Conservation (phyloP, 2,888 invertebrate genomes). For the Chouioia cunea region DNA sequence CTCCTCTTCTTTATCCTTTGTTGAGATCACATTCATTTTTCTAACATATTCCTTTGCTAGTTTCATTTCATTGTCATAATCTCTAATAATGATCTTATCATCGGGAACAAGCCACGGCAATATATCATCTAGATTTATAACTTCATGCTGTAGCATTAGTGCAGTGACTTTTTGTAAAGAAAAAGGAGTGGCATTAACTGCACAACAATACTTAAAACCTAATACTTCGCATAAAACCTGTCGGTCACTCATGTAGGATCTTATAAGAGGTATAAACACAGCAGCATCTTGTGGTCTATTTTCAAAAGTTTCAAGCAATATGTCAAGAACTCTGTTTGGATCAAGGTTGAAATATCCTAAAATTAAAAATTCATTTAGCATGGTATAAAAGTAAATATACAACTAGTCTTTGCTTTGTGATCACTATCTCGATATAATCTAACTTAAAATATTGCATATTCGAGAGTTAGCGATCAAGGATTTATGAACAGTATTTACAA, state of each 20-base stretch:
- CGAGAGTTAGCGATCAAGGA: too few relatives aligned
- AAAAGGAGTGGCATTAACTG: constrained; percentile 77
- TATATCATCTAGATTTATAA: constrained; percentile 89
- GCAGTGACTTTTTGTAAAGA: constrained; percentile 92
- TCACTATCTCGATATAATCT: background rate
- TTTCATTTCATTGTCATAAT: constrained; percentile 85
- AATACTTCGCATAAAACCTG: constrained; percentile 93
- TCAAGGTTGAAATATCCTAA: constrained; percentile 98
- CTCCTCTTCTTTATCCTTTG: constrained; percentile 82
- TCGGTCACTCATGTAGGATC: constrained; percentile 89
- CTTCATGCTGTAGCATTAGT: constrained; percentile 86
- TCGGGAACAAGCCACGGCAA: constrained; percentile 93
- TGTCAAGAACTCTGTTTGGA: constrained; percentile 96
- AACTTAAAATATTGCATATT: too few relatives aligned
- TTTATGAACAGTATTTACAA: background rate
- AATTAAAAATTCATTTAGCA: constrained; percentile 47
- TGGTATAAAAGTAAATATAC: constrained; percentile 29
- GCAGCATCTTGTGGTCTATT: constrained; percentile 82
- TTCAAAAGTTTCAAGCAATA: constrained; percentile 97
- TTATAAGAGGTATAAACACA: constrained; percentile 88
- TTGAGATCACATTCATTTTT: constrained; percentile 84
- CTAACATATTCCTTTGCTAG: constrained; percentile 90
- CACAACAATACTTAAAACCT: constrained; percentile 87
- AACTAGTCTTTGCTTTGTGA: background rate
- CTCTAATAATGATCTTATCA: constrained; percentile 83